Evolutionary conservation across 1,140 invertebrate genomes (phyloP).

Genomic region (Belonocnema kinseyi): DNA sequence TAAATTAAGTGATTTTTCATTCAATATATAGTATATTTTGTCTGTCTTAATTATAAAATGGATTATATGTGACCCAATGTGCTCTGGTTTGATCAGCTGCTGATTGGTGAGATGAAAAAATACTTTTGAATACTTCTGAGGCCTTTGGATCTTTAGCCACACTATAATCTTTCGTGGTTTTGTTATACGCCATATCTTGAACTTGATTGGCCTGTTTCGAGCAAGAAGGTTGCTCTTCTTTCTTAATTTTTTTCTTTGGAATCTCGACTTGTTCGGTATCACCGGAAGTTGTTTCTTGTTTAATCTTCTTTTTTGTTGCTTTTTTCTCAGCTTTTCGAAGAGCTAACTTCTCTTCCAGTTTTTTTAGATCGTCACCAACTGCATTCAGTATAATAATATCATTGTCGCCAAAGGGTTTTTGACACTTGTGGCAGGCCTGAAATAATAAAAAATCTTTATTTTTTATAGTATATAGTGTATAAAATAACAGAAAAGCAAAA

Average conservation of each 20-base stretch:
- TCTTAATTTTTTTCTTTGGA: slow-evolving; percentile 64
- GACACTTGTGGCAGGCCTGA: slow-evolving; percentile 81
- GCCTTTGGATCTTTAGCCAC: slow-evolving; percentile 94
- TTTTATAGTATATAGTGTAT: too few species aligned
- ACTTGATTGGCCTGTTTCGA: slow-evolving; percentile 46
- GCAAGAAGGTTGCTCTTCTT: slow-evolving; percentile 53
- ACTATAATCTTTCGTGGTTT: slow-evolving; percentile 87
- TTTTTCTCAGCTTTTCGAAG: slow-evolving; percentile 82
- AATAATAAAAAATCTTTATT: slow-evolving; percentile 64
- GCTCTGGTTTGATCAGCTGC: slow-evolving; percentile 91
- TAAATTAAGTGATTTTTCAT: slow-evolving; percentile 40
- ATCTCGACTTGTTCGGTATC: slow-evolving; percentile 47
- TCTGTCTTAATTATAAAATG: slow-evolving; percentile 89
- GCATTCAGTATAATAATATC: slow-evolving; percentile 94
- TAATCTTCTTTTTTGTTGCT: slow-evolving; percentile 85
- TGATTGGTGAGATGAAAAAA: slow-evolving; percentile 93
- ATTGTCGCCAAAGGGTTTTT: slow-evolving; percentile 83
- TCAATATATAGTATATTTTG: slow-evolving; percentile 34
- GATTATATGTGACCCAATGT: slow-evolving; percentile 99
- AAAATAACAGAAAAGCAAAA: too few species aligned
- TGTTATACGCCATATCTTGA: slow-evolving; percentile 84
- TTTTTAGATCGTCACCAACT: slow-evolving; percentile 85
- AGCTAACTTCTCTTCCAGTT: slow-evolving; percentile 81
- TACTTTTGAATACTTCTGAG: slow-evolving; percentile 94
- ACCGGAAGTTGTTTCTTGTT: slow-evolving; percentile 51